phyloP scores from a whole-genome alignment of 2,113 vertebrate genomes.

The Cyprinus carpio region DNA sequence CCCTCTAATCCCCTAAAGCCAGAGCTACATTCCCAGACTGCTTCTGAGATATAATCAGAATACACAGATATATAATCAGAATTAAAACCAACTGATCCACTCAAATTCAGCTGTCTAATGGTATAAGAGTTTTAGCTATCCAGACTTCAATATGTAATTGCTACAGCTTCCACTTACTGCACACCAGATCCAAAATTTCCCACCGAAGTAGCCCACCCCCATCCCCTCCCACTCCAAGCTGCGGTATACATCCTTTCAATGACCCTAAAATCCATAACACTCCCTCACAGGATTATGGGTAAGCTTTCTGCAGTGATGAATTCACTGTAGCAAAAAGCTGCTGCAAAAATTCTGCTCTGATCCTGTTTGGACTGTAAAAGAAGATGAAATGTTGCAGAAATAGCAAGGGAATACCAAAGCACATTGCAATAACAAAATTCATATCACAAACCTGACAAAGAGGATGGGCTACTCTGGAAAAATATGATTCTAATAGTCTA shows the following conservation, averaged over 20 bases:
- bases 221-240: constrained; percentile 50
- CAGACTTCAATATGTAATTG: neutral
- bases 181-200: constrained; percentile 24
- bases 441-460: constrained; percentile 14
- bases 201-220: constrained; percentile 49
- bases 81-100: constrained; percentile 19
- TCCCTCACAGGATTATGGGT: constrained; percentile 42
- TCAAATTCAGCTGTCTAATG: neutral
- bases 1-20: neutral
- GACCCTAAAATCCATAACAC: constrained; percentile 46
- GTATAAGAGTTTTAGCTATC: neutral
- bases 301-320: constrained; percentile 40
- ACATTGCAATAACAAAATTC: neutral
- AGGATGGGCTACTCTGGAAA: neutral
- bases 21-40: constrained; percentile 8
- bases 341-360: constrained; percentile 41
- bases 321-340: constrained; percentile 41
- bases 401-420: constrained; percentile 3
- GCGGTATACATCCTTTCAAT: constrained; percentile 48
- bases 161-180: constrained; percentile 7
- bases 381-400: constrained; percentile 46
- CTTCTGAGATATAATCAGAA: constrained; percentile 18
- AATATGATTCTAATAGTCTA: neutral
- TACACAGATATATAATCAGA: constrained; percentile 25
- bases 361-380: constrained; percentile 51